Base-by-base conservation (phyloP, 35 echinoderm and acorn worm genomes). In the Apostichopus parvimensis region DNA sequence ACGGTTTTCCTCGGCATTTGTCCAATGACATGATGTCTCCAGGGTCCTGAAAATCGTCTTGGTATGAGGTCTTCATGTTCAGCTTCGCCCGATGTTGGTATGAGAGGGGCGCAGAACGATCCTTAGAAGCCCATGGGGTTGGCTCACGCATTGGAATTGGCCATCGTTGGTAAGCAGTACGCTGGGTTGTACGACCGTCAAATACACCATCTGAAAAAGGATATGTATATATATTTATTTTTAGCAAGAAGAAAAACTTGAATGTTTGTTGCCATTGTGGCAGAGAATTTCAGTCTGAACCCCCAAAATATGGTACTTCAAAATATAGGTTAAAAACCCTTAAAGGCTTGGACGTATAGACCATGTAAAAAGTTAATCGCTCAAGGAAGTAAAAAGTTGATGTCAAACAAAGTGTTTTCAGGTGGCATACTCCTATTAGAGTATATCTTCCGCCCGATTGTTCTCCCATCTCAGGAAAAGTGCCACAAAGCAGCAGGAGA, bases 81-180 rank as follows among this genome's bases (percentile, higher is more conserved):
- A 94, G 93, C 70, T 89, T 94, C 8, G 78, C 95, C 28, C 88
- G 58, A 15, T 93, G 54, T 9, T 76, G 87, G 9, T 93, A 89
- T 54, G 94, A 94, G n/a, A 83, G 72, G 18, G 77, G 82, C 11
- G 66, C 20, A 18, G 57, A 57, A 12, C 64, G 79, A 73, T 79
- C 86, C 12, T 93, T 91, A 8, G 84, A 61, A 8, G 97, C 97
- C 97, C 97, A 99, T n/a, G 97, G 93, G 13, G 78, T 81, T n/a
- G 77, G 87, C 23, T 92, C 86, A 6, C 81, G 79, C 61, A 57
- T 65, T 8, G 93, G 95, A 10, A 96, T 91, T 4, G 94, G 95
- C 95, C 95, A 96, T 7, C 93, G 90, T 58, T 94, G 93, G 91
- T 91, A 99, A 10, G 97, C 93, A 57, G 89, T 96, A 34, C 97